These are phyloP conservation scores for Lagodon rhomboides DNA, from an alignment of 2,797 vertebrate species.

Conservation along the genomic window DNA sequence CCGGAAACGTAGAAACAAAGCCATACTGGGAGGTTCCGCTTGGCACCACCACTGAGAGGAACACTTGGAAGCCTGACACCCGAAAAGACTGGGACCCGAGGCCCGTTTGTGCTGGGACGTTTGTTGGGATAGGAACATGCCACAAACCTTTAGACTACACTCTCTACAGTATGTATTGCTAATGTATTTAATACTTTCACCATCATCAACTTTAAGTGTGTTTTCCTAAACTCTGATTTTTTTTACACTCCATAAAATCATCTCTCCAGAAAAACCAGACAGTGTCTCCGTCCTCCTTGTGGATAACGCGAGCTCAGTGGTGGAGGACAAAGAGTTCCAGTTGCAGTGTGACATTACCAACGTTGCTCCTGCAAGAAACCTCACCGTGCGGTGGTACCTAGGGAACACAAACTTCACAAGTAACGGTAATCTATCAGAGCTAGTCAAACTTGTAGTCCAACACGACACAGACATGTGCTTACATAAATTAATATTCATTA, in stretches of 20 bases:
- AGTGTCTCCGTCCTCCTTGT: slow-evolving; percentile 48
- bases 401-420: slow-evolving; percentile 22
- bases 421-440: background rate
- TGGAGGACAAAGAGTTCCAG: slow-evolving; percentile 38
- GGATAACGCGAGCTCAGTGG: background rate
- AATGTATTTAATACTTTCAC: background rate
- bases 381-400: slow-evolving; percentile 74
- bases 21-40: slow-evolving; percentile 52
- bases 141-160: slow-evolving; percentile 52
- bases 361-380: slow-evolving; percentile 62
- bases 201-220: background rate
- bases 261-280: slow-evolving; percentile 71
- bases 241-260: background rate
- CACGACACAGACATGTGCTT: background rate
- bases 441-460: background rate
- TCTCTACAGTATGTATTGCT: slow-evolving; percentile 76
- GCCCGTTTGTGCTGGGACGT: slow-evolving; percentile 46
- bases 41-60: rapidly evolving
- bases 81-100: slow-evolving; percentile 50
- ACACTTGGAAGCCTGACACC: slow-evolving; percentile 17
- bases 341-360: slow-evolving; percentile 75
- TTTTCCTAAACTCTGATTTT: background rate
- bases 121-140: slow-evolving; percentile 37
- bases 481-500: background rate
- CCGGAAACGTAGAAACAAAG: background rate